phyloP scores from a whole-genome alignment of 2,888 invertebrate genomes.

The Cerastoderma edule region DNA sequence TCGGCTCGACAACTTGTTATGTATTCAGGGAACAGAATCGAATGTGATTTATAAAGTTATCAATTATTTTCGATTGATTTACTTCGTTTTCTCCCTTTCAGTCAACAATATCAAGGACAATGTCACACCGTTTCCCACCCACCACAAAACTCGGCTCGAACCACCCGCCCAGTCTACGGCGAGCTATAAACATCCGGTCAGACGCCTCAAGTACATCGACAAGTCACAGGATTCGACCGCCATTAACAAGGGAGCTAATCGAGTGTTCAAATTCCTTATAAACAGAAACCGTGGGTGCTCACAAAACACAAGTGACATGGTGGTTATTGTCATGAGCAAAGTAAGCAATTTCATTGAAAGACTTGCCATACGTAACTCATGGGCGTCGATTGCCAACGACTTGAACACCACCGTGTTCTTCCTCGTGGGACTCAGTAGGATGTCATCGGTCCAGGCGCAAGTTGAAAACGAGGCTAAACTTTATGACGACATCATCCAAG shows the following conservation, averaged over 20 bases:
- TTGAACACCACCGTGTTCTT: conserved; percentile 73
- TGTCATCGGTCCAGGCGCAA: conserved; percentile 42
- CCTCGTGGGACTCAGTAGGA: conserved; percentile 68
- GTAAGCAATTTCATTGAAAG: conserved; percentile 70
- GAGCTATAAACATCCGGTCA: conserved; percentile 9
- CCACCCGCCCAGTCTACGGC: not conserved
- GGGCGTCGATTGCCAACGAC: conserved; percentile 72
- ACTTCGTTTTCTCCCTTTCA: too few relatives aligned
- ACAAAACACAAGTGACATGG: conserved; percentile 5
- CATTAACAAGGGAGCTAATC: not conserved
- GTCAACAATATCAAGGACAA: too few relatives aligned
- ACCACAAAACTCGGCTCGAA: too few relatives aligned
- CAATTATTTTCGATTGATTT: too few relatives aligned
- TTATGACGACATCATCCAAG: conserved; percentile 80
- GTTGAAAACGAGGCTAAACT: conserved; percentile 71
- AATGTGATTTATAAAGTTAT: too few relatives aligned
- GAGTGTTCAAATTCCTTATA: conserved; percentile 22
- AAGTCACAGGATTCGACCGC: not conserved
- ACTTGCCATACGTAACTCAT: conserved; percentile 77
- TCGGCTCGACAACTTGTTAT: too few relatives aligned
- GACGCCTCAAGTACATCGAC: conserved; percentile 1
- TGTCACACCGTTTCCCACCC: too few relatives aligned
- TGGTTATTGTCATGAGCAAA: conserved; percentile 73
- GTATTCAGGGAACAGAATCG: too few relatives aligned
- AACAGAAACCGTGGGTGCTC: conserved; percentile 10